Conservation (phyloP, 2,113 vertebrate species). For the Tupaia tana region DNA sequence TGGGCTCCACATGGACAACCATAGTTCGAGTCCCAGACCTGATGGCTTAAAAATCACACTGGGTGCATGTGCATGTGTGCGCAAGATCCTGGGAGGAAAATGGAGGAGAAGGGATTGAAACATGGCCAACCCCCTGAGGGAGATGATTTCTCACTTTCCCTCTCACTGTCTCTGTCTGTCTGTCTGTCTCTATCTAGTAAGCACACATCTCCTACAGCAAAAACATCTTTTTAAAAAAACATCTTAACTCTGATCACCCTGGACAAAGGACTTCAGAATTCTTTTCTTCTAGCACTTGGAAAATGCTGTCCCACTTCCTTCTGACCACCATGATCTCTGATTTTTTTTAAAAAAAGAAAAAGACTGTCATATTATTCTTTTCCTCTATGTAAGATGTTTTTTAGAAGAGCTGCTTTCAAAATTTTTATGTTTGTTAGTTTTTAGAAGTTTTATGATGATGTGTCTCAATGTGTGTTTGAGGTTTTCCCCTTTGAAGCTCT, state of each 20-base stretch:
- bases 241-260: not conserved
- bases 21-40: too few species aligned
- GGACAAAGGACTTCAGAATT: not conserved
- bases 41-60: too few species aligned
- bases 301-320: not conserved
- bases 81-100: too few species aligned
- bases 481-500: not conserved
- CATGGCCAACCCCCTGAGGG: too few species aligned
- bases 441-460: not conserved
- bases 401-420: not conserved
- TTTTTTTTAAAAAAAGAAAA: not conserved
- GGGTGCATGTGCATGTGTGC: too few species aligned
- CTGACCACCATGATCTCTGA: not conserved
- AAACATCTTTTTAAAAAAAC: not conserved
- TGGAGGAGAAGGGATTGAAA: too few species aligned
- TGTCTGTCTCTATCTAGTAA: too few species aligned
- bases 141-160: too few species aligned
- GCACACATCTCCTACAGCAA: too few species aligned
- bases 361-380: not conserved
- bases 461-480: not conserved
- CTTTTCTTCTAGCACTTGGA: not conserved
- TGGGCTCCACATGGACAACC: too few species aligned
- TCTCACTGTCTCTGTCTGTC: too few species aligned
- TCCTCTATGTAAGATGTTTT: not conserved
- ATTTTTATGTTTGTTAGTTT: constrained; percentile 1